Evolutionary conservation across 64 coral and sea anemone genomes (phyloP).

Genomic region (Stylophora pistillata): DNA sequence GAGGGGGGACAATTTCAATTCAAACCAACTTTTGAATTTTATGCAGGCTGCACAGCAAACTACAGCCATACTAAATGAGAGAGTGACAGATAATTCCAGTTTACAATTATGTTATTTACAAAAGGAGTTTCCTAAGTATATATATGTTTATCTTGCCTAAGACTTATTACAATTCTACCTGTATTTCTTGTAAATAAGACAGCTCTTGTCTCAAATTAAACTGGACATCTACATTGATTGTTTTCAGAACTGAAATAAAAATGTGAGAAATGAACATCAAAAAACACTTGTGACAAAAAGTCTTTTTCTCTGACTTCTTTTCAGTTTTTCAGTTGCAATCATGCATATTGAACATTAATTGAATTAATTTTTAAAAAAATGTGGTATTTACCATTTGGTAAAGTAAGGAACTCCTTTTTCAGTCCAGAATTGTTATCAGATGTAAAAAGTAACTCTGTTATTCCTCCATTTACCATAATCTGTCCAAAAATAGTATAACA

Average conservation of each 20-base stretch:
- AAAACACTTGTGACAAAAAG: too few species aligned
- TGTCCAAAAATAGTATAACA: neutral
- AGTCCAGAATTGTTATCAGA: constrained; percentile 58
- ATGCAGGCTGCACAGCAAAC: too few species aligned
- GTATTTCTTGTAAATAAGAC: constrained; percentile 55
- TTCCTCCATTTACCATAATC: constrained; percentile 69
- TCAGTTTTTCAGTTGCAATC: too few species aligned
- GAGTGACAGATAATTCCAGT: too few species aligned
- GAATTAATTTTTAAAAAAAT: too few species aligned
- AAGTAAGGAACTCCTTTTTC: neutral
- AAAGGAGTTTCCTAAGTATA: too few species aligned
- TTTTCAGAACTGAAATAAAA: constrained; percentile 67
- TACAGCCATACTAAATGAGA: too few species aligned
- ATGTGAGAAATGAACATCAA: neutral
- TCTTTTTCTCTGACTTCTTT: too few species aligned
- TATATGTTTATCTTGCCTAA: neutral
- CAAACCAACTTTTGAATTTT: too few species aligned
- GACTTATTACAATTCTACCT: constrained; percentile 47
- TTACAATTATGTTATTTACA: too few species aligned
- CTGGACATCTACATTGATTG: constrained; percentile 74
- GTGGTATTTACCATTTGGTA: neutral
- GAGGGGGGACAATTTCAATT: too few species aligned
- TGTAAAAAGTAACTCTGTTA: constrained; percentile 73
- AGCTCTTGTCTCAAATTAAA: constrained; percentile 37
- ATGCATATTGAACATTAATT: too few species aligned